phyloP scores from a whole-genome alignment of 2,113 vertebrate species.

The Aix galericulata region DNA sequence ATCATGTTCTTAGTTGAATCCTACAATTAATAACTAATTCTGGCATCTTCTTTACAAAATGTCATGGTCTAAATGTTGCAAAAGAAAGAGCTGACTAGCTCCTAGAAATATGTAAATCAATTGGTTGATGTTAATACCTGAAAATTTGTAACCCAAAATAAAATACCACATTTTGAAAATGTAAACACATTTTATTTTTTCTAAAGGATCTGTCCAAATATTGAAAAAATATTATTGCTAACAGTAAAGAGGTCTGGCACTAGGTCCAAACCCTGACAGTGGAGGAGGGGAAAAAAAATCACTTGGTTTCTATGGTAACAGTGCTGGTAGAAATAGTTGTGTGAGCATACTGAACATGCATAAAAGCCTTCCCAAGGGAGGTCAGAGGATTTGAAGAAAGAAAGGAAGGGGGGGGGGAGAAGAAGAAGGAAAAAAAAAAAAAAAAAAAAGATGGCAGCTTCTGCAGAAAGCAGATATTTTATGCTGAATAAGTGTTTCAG shows the following conservation, averaged over 20 bases:
- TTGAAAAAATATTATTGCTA: slow-evolving; percentile 71
- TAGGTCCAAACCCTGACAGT: slow-evolving; percentile 61
- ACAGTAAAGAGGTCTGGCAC: slow-evolving; percentile 72
- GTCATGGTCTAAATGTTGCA: slow-evolving; percentile 17
- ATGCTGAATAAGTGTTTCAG: slow-evolving; percentile 73
- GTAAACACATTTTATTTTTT: slow-evolving; percentile 57
- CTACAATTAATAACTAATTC: slow-evolving; percentile 19
- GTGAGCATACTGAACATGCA: slow-evolving; percentile 79
- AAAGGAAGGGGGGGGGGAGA: background rate
- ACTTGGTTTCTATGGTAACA: slow-evolving; percentile 82
- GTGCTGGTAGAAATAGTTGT: slow-evolving; percentile 74
- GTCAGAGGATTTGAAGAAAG: slow-evolving; percentile 64
- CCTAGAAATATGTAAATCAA: background rate
- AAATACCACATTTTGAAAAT: slow-evolving; percentile 48
- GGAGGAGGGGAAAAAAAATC: background rate
- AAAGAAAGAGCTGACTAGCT: background rate
- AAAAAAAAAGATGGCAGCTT: slow-evolving; percentile 32
- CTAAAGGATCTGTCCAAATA: slow-evolving; percentile 73
- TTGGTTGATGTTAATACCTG: slow-evolving; percentile 22
- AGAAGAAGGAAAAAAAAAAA: too few species aligned
- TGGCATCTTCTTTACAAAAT: slow-evolving; percentile 39
- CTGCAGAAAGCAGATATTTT: slow-evolving; percentile 20
- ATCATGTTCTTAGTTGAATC: background rate
- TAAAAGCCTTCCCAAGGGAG: slow-evolving; percentile 80
- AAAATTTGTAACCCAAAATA: slow-evolving; percentile 34